Evolutionary conservation across 2,113 vertebrate genomes (phyloP), one percentile per base, ranked within the genome.

Genomic region (Barnardius zonarius): DNA sequence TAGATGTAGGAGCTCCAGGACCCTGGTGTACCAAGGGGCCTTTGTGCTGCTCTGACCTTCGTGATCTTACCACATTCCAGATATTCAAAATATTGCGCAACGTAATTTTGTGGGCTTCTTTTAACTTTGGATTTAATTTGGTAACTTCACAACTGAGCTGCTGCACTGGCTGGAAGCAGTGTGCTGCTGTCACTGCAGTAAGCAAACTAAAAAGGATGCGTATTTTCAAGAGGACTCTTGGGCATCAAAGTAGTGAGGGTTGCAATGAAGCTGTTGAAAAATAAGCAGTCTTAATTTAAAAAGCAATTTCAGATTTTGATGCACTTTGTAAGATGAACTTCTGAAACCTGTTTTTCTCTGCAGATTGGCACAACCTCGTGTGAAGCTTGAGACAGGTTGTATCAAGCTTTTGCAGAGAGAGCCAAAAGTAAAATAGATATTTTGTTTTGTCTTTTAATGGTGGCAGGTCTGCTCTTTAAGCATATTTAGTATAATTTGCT

Each of bases 51-150:
- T 72, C 55, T 77, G 46, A 75, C n/a, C 16, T 82, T 82, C 4
- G 1, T 28, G 8, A 14, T 73, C 17, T 3, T 64, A 90, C 18
- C 19, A 11, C 0, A 0, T 51, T 85, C n/a, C 37, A 80, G 13
- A 57, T 76, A 89, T 4, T 78, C 7, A 25, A 1, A 31, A 6
- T 48, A 28, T 2, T 78, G 46, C 27, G 15, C 46, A 59, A 3
- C 0, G 0, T 74, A 19, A n/a, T 59, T 74, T 27, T 61, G 15
- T 73, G 66, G n/a, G 6, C 52, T 82, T 51, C 61, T 78, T 74
- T 12, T 68, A 76, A 39, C 11, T 73, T 31, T 89, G 27, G 6
- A n/a, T 82, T 91, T 94, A 13, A 63, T 35, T 85, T 74, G 35
- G 30, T 74, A 51, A 27, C 61, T 69, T 81, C 27, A 33, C 30